Evolutionary conservation across 2,888 invertebrate genomes (phyloP), one percentile per base, ranked within the genome.

Genomic region (Punctoribates punctum): DNA sequence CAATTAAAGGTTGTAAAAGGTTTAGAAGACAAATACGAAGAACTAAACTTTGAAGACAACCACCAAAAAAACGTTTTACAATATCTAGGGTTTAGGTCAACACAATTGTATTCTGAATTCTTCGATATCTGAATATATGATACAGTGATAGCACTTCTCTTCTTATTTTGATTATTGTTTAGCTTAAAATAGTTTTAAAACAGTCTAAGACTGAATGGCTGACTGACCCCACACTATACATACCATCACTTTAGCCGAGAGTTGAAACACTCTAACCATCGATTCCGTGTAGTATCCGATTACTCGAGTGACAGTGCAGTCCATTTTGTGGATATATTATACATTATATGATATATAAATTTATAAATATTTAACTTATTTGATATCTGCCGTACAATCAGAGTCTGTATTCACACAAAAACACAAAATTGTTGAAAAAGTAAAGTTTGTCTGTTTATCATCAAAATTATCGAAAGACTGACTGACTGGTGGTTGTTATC

Each of bases 1-100:
- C 62, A 57, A 75, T 46, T 75, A 60, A 65, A 46, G 75, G 75
- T 65, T 75, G 75, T 75, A 75, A 75, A 60, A 75, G 34, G 34
- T 73, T 60, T 38, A 57, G 27, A 20, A 67, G 23, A 27, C 6
- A 5, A 42, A 5, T 42, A 27, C 27, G 17, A 8, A 13, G 6
- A 27, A n/a, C 48, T 17, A 13, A 27, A 46, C 48, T 17, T 29
- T 25, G 48, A 48, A 48, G 25, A 72, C 72, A 72, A 27, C 48
- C 72, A 65, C 70, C 42, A 70, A 72, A 72, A 70, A 38, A 54
- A 54, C 20, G 34, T 20, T 72, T 72, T 72, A 72, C 72, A 38
- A 72, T 48, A 17, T 48, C 25, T 72, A 72, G 42, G 72, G 72
- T 72, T 72, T 72, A 72, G 72, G 48, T 46, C 25, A 72, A 72